Conservation (phyloP, 2,113 vertebrate species). For the Delphinus delphis region DNA sequence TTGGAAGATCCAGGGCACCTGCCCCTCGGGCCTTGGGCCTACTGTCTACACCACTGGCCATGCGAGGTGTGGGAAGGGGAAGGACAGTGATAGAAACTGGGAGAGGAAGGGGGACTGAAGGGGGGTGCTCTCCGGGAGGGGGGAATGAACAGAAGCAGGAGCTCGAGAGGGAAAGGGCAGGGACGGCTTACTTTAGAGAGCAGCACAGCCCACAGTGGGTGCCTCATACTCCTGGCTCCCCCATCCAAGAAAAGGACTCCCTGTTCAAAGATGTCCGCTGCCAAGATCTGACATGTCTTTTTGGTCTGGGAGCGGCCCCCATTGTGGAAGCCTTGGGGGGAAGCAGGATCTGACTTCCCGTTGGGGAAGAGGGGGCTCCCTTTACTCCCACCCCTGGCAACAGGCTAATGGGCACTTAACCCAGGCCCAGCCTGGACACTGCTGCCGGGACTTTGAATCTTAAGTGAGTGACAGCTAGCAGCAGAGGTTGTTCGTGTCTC, state of each 20-base stretch:
- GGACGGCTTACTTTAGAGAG: no score
- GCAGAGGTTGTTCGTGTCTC: not conserved
- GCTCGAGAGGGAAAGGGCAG: not conserved
- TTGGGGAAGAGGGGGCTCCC: not conserved
- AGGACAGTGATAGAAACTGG: not conserved
- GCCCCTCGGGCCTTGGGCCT: not conserved
- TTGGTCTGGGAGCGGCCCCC: not conserved
- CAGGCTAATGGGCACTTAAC: fast-evolving
- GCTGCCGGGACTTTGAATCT: not conserved
- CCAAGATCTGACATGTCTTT: not conserved
- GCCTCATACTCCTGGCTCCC: not conserved
- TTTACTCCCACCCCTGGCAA: not conserved
- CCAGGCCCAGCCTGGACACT: not conserved
- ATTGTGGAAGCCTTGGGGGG: not conserved
- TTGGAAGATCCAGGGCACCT: not conserved
- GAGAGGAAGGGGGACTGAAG: not conserved
- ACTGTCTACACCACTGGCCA: not conserved
- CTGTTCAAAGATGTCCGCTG: not conserved
- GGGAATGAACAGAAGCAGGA: not conserved
- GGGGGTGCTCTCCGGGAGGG: not conserved
- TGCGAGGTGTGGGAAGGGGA: not conserved
- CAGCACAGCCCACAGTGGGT: not conserved
- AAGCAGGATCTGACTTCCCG: not conserved
- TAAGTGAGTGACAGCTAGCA: not conserved
- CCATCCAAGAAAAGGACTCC: not conserved